Conservation (phyloP, 2,888 invertebrate species). For the Caenorhabditis wallacei region DNA sequence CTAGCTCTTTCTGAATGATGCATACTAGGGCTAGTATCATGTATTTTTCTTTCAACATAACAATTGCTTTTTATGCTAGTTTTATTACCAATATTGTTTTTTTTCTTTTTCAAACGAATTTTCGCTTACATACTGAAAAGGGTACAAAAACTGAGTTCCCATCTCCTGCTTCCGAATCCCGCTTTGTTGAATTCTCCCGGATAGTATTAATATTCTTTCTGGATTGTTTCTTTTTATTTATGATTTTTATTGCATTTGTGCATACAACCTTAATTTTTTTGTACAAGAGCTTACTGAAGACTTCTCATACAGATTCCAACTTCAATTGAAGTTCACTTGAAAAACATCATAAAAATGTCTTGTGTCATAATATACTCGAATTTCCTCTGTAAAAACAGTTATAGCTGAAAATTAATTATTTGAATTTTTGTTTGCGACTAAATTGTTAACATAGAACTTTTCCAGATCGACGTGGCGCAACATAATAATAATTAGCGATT, state of each 20-base stretch:
- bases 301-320: neutral
- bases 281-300: neutral
- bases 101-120: constrained; percentile 15
- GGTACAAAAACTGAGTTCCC: constrained; percentile 26
- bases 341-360: constrained; percentile 2
- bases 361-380: constrained; percentile 4
- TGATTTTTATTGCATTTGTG: constrained; percentile 26
- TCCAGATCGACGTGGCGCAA: neutral
- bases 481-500: neutral
- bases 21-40: neutral
- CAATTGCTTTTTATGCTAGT: neutral
- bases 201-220: constrained; percentile 1
- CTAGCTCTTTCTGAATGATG: neutral
- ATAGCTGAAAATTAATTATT: neutral
- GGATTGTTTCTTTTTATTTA: neutral
- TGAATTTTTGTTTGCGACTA: neutral
- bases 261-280: constrained; percentile 8
- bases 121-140: constrained; percentile 42
- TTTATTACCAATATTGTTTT: neutral
- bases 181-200: neutral
- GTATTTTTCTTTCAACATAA: neutral
- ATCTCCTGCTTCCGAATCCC: constrained; percentile 6
- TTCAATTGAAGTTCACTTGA: neutral
- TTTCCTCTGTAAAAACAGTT: neutral
- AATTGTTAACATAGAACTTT: neutral